Conservation (phyloP, 2,797 vertebrate genomes). For the Siniperca obscura region DNA sequence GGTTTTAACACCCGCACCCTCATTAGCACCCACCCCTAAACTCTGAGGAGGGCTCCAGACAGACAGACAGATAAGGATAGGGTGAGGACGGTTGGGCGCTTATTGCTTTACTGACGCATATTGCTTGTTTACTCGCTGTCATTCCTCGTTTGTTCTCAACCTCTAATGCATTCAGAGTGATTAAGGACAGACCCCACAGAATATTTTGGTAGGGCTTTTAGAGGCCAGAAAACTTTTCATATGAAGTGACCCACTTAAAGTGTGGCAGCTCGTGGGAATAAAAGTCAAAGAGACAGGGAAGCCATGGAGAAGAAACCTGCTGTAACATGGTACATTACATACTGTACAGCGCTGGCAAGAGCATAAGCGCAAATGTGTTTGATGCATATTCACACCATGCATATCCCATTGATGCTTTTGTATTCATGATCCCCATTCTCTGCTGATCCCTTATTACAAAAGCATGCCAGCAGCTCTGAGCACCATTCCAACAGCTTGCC, state of each 20-base stretch:
- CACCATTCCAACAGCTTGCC: constrained; percentile 60
- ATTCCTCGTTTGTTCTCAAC: constrained; percentile 59
- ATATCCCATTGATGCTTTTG: constrained; percentile 73
- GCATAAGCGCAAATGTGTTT: constrained; percentile 62
- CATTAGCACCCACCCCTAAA: constrained; percentile 42
- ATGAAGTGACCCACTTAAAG: constrained; percentile 69
- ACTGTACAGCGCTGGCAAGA: constrained; percentile 31
- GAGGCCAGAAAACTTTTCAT: constrained; percentile 58
- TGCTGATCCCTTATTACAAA: constrained; percentile 71
- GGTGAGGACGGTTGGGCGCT: constrained; percentile 47
- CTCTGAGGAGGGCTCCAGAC: constrained; percentile 21
- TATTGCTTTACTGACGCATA: constrained; percentile 82
- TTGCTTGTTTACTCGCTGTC: constrained; percentile 79
- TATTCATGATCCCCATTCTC: constrained; percentile 74
- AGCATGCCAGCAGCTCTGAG: constrained; percentile 64
- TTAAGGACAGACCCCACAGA: constrained; percentile 61
- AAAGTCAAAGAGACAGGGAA: constrained; percentile 52
- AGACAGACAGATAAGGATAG: constrained; percentile 38
- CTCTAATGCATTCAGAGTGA: constrained; percentile 64
- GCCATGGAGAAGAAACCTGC: constrained; percentile 43
- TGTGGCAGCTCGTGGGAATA: constrained; percentile 45
- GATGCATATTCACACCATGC: constrained; percentile 70
- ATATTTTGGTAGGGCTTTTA: constrained; percentile 56
- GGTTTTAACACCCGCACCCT: constrained; percentile 27
- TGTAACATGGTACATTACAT: constrained; percentile 42